phyloP scores from a whole-genome alignment of 2,888 invertebrate genomes.

The Parnassius smintheus region DNA sequence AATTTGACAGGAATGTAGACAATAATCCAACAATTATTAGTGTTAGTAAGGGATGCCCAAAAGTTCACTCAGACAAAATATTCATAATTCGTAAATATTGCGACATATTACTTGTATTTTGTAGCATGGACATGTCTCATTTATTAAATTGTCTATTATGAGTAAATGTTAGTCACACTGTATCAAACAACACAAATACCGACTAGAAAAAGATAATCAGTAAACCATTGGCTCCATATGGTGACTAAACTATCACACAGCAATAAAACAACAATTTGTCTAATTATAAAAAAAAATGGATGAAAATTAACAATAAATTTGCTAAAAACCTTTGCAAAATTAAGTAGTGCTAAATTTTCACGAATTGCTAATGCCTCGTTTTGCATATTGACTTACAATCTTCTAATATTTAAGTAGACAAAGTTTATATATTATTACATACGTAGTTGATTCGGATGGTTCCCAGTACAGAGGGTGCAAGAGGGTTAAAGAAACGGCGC shows the following conservation, averaged over 20 bases:
- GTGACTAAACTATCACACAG: slow-evolving; percentile 6
- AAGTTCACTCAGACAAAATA: slow-evolving; percentile 13
- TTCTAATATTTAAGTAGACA: too few relatives aligned
- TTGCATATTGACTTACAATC: too few relatives aligned
- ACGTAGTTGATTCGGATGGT: too few relatives aligned
- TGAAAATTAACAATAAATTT: too few relatives aligned
- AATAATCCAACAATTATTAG: slow-evolving; percentile 17
- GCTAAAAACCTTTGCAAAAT: too few relatives aligned
- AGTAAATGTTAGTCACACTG: slow-evolving; percentile 25
- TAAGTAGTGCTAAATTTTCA: too few relatives aligned
- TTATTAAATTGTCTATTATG: slow-evolving; percentile 20
- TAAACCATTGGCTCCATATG: not conserved
- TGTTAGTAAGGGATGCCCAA: slow-evolving; percentile 21
- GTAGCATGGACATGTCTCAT: slow-evolving; percentile 10
- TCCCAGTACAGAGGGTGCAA: too few relatives aligned
- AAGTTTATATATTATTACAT: too few relatives aligned
- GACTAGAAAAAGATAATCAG: slow-evolving; percentile 19
- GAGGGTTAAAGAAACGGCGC: too few relatives aligned
- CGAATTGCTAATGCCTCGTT: too few relatives aligned
- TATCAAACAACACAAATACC: slow-evolving; percentile 21
- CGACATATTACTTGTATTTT: not conserved
- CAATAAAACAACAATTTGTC: not conserved
- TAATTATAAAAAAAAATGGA: not conserved
- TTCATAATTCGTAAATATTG: slow-evolving; percentile 4
- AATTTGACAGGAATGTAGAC: slow-evolving; percentile 24